phyloP scores from a whole-genome alignment of 1,140 invertebrate species.

The Zaprionus ghesquierei region DNA sequence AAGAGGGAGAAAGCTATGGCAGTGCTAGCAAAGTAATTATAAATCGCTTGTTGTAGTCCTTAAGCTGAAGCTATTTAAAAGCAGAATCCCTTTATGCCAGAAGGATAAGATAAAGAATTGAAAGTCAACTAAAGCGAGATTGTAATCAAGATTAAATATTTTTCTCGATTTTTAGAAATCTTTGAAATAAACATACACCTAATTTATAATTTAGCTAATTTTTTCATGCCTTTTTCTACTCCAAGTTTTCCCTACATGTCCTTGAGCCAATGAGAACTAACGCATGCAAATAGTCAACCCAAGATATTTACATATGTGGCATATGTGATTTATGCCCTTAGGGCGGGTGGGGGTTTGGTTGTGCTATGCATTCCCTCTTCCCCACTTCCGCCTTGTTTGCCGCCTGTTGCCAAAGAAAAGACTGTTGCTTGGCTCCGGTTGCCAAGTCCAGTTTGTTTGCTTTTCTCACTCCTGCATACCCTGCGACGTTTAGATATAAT shows the following conservation, averaged over 20 bases:
- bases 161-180: neutral
- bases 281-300: neutral
- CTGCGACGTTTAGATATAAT: too few species aligned
- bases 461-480: neutral
- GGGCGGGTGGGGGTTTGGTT: too few species aligned
- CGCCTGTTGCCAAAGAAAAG: slow-evolving; percentile 34
- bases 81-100: neutral
- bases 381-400: neutral
- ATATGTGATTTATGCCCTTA: slow-evolving; percentile 23
- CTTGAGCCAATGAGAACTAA: neutral
- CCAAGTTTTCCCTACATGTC: neutral
- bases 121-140: neutral
- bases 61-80: neutral
- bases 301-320: slow-evolving; percentile 14
- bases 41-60: neutral
- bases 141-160: neutral
- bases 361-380: too few species aligned
- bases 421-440: slow-evolving; percentile 43
- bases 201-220: too few species aligned
- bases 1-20: neutral
- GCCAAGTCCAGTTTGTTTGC: slow-evolving; percentile 2
- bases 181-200: too few species aligned
- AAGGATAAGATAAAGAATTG: neutral
- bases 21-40: neutral
- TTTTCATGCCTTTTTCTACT: neutral